Evolutionary conservation across 2,888 invertebrate species (phyloP), one percentile per base, ranked within the genome.

Genomic region (Drosophila paramelanica): DNA sequence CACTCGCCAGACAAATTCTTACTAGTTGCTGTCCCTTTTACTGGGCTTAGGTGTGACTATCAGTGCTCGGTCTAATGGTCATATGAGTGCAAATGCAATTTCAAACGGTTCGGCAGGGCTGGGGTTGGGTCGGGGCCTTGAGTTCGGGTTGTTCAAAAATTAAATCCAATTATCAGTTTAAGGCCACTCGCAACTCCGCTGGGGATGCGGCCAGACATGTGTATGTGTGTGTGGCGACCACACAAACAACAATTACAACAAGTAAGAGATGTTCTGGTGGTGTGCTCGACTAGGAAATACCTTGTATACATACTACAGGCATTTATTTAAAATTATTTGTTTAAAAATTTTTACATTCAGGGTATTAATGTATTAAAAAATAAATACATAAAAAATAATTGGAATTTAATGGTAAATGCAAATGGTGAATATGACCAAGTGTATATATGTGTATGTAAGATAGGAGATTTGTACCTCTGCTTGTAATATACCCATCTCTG

Each of bases 151-250:
- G 71, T 73, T 88, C 87, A 84, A 88, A 88, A 86, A 88, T 86
- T 88, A 88, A 86, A 86, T 86, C 84, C 88, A 88, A 88, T 86
- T 86, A 86, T 86, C 86, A 88, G 88, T 81, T 80, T 80, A 86
- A 84, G 80, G 76, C 83, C 83, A 86, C 73, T 83, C 82, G 80
- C 73, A 69, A 41, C 67, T 77, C 71, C 79, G 65, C 47, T 69
- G 71, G 77, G 84, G 49, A 61, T 51, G 36, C 55, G 27, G 41
- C 68, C 66, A 77, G 67, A 77, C 79, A 67, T 66, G 59, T 58
- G 42, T 46, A 49, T 36, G 38, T 51, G 65, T 53, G 38, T 64
- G 41, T 42, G 55, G 57, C 36, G 23, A 43, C 67, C 72, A 58
- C 20, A 59, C 45, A 75, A 71, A 60, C 72, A 71, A 60, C 56